These are phyloP conservation scores for Contarinia nasturtii DNA, from an alignment of 1,140 invertebrate species.

Conservation along the genomic window DNA sequence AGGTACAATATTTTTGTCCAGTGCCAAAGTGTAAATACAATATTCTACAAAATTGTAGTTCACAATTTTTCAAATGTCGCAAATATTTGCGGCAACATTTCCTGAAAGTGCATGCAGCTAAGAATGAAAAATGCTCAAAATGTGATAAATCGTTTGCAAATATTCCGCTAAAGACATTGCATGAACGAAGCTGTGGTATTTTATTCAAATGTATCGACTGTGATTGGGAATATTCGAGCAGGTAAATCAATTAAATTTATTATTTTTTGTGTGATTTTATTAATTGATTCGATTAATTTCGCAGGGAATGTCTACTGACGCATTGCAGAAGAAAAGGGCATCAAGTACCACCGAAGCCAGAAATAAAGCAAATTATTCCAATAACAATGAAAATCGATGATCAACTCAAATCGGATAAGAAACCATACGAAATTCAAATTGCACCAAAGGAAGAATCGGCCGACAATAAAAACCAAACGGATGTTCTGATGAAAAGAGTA, in stretches of 20 bases:
- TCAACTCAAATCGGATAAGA: background rate
- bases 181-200: conserved; percentile 28
- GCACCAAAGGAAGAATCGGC: background rate
- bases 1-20: too few species aligned
- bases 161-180: conserved; percentile 24
- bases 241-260: too few species aligned
- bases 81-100: conserved; percentile 32
- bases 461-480: conserved; percentile 5
- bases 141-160: conserved; percentile 37
- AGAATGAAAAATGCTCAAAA: conserved; percentile 27
- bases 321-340: conserved; percentile 34
- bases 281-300: too few species aligned
- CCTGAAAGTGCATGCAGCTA: conserved; percentile 37
- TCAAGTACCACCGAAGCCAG: conserved; percentile 9
- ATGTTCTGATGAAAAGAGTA: background rate
- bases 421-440: background rate
- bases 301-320: conserved; percentile 34
- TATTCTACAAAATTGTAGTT: too few species aligned
- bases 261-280: too few species aligned
- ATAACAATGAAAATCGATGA: background rate
- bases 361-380: background rate
- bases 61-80: too few species aligned
- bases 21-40: too few species aligned
- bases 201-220: conserved; percentile 31
- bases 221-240: conserved; percentile 26